Evolutionary conservation across 2,888 invertebrate species (phyloP).

Genomic region (Scaptomyza parva): DNA sequence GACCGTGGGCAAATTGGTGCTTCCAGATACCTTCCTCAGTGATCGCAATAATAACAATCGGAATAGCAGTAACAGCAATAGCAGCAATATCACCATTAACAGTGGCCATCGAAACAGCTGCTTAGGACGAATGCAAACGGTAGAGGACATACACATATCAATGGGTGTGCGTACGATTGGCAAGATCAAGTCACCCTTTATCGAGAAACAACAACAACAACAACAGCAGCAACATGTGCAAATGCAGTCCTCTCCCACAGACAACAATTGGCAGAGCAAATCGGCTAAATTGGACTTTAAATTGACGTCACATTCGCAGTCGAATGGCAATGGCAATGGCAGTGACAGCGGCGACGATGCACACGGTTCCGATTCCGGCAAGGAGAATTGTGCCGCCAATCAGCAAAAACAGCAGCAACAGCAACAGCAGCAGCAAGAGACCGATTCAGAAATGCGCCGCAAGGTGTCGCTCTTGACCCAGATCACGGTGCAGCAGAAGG

Average conservation of each 20-base stretch:
- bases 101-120: constrained; percentile 43
- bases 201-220: constrained; percentile 59
- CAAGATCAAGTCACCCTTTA: constrained; percentile 83
- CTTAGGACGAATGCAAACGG: constrained; percentile 42
- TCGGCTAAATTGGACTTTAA: constrained; percentile 61
- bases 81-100: no score
- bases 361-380: constrained; percentile 82
- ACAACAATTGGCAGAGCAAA: constrained; percentile 33
- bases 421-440: not conserved
- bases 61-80: constrained; percentile 14
- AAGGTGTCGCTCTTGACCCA: constrained; percentile 68
- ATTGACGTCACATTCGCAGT: constrained; percentile 37
- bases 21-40: constrained; percentile 80
- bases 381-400: constrained; percentile 80
- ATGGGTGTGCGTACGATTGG: constrained; percentile 80
- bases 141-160: constrained; percentile 56
- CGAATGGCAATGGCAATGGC: constrained; percentile 36
- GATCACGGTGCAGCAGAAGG: constrained; percentile 42
- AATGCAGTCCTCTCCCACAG: constrained; percentile 26
- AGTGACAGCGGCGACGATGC: constrained; percentile 53
- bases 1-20: constrained; percentile 81
- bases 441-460: constrained; percentile 72
- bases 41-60: constrained; percentile 74
- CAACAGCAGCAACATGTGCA: constrained; percentile 63
- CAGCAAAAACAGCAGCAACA: constrained; percentile 32